Base-by-base conservation (phyloP, 2,113 vertebrate genomes). In the Genyomyrus donnyi region DNA sequence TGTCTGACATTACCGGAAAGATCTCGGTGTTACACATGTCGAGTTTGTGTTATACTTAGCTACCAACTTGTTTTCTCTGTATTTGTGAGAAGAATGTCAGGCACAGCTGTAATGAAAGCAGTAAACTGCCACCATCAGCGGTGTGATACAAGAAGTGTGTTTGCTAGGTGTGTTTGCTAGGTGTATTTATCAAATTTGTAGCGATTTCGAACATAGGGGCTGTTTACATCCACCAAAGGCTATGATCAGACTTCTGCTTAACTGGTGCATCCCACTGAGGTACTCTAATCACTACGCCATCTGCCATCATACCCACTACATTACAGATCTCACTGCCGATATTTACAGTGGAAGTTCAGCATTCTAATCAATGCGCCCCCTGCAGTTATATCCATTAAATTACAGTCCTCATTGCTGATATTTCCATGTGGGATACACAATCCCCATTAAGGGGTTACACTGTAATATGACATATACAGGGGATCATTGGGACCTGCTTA, bases 291-390 rank as follows among this genome's bases (percentile, higher is more conserved):
- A 62, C 58, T n/a, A 62, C 7, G 24, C 58, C 58, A 24, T 8
- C 56, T 62, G 21, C 56, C n/a, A 8, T 62, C 24, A n/a, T 62
- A n/a, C 58, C 58, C 21, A 62, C 8, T 62, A 62, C 58, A 62
- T 62, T 62, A n/a, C 58, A 62, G 58, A 24, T n/a, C 56, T 24
- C 56, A 24, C 56, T 58, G 56, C 97, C 24, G 19, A 58, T 58
- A 58, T 58, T 58, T 58, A 58, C 56, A 58, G 21, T 24, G 90
- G 96, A 94, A 86, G 95, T 92, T 91, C 95, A 96, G 90, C 94
- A 92, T 98, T 99, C 95, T 97, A 98, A 93, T 99, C 99, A 94
- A 96, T 97, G 94, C 8, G 3, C 58, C 24, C 58, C 58, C 58
- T 62, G 58, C 21, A n/a, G 24, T n/a, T n/a, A 62, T 8, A n/a